phyloP scores from a whole-genome alignment of 1,140 invertebrate species.

The Pseudomyrmex dendroicus region DNA sequence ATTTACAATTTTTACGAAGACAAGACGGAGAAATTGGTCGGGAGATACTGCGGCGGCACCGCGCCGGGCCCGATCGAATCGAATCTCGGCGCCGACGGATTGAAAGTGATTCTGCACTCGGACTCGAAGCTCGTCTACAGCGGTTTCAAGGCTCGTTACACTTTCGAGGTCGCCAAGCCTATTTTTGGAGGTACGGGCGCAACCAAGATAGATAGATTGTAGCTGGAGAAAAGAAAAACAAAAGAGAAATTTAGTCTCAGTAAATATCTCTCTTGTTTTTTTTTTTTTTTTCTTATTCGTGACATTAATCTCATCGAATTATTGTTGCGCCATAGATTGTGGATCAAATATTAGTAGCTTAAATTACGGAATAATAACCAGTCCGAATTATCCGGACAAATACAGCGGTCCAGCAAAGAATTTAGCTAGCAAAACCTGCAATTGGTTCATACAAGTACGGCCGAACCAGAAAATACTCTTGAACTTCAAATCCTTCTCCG shows the following conservation, averaged over 20 bases:
- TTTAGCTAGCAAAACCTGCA: conserved; percentile 93
- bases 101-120: conserved; percentile 94
- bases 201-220: too few species aligned
- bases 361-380: conserved; percentile 93
- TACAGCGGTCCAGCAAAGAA: conserved; percentile 92
- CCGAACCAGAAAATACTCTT: conserved; percentile 93
- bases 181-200: conserved; percentile 90
- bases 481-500: conserved; percentile 94
- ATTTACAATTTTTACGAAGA: conserved; percentile 95
- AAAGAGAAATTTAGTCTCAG: not conserved
- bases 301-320: not conserved
- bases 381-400: conserved; percentile 93
- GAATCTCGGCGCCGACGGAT: conserved; percentile 92
- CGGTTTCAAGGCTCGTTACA: conserved; percentile 96
- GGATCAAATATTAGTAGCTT: conserved; percentile 94
- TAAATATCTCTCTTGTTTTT: not conserved
- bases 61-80: conserved; percentile 96
- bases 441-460: conserved; percentile 95
- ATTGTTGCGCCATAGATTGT: conserved; percentile 88
- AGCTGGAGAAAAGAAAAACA: too few species aligned
- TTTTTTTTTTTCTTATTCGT: conserved; percentile 1
- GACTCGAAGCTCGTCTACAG: conserved; percentile 93
- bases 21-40: conserved; percentile 92
- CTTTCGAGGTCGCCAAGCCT: conserved; percentile 94
- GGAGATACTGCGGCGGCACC: conserved; percentile 93